These are phyloP conservation scores for Pterostichus madidus DNA, from an alignment of 2,888 invertebrate genomes.

Conservation along the genomic window DNA sequence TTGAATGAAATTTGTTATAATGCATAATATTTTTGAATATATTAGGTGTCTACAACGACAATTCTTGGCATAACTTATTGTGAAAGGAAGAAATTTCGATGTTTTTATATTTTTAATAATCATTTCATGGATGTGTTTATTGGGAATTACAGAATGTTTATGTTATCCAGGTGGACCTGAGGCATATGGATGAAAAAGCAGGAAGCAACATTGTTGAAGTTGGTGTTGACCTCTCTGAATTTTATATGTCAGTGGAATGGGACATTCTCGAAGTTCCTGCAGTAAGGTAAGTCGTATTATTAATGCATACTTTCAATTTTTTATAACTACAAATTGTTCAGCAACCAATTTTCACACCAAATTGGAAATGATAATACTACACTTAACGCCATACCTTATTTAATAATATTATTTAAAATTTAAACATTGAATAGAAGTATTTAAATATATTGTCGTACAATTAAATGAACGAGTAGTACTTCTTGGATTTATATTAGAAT, in stretches of 20 bases:
- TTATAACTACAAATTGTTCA: not conserved
- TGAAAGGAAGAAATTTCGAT: conserved; percentile 17
- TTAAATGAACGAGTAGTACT: too few species aligned
- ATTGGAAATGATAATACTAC: too few species aligned
- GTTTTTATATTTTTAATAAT: conserved; percentile 25
- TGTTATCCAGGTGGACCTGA: conserved; percentile 88
- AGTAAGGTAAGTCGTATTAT: conserved; percentile 83
- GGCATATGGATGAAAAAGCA: conserved; percentile 94
- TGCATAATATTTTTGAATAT: conserved; percentile 53
- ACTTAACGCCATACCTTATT: too few species aligned
- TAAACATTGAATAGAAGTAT: too few species aligned
- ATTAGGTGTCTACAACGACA: conserved; percentile 48
- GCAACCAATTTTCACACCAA: too few species aligned
- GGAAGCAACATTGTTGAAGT: conserved; percentile 94
- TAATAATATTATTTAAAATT: too few species aligned
- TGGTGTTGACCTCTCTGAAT: conserved; percentile 97
- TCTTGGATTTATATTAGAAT: too few species aligned
- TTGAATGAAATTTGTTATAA: conserved; percentile 48
- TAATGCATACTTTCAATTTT: not conserved
- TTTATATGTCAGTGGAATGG: conserved; percentile 99
- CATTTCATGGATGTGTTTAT: not conserved
- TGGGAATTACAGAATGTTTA: conserved; percentile 3
- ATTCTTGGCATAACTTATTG: conserved; percentile 15
- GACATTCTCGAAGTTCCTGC: conserved; percentile 98
- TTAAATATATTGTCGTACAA: too few species aligned